phyloP scores from a whole-genome alignment of 2,888 invertebrate genomes.

The Nineta flava region DNA sequence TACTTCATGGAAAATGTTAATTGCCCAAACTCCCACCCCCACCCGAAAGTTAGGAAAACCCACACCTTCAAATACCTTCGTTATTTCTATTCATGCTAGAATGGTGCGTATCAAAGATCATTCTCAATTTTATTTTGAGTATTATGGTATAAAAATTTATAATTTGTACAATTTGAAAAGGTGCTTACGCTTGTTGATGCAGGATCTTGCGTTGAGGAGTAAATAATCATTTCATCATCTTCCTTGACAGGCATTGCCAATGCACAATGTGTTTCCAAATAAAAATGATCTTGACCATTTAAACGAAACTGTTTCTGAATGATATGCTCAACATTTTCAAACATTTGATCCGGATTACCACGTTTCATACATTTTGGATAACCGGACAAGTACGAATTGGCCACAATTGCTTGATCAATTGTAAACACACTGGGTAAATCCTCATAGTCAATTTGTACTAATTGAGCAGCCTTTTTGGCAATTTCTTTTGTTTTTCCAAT shows the following conservation, averaged over 20 bases:
- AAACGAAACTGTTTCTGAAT: slow-evolving; percentile 63
- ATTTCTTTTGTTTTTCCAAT: slow-evolving; percentile 59
- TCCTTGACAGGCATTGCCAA: slow-evolving; percentile 59
- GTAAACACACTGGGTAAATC: slow-evolving; percentile 71
- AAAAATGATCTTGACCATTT: slow-evolving; percentile 94
- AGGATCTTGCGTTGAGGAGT: slow-evolving; percentile 73
- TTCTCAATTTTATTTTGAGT: too few relatives aligned
- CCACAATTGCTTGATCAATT: slow-evolving; percentile 75
- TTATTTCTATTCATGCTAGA: too few relatives aligned
- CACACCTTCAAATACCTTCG: too few relatives aligned
- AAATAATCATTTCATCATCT: slow-evolving; percentile 72
- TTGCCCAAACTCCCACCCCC: too few relatives aligned
- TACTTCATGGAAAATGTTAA: too few relatives aligned
- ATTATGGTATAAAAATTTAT: too few relatives aligned
- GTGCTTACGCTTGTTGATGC: slow-evolving; percentile 46
- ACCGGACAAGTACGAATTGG: slow-evolving; percentile 50
- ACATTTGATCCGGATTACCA: slow-evolving; percentile 53
- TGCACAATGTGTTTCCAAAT: slow-evolving; percentile 72
- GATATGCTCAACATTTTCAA: slow-evolving; percentile 50
- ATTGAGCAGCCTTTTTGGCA: slow-evolving; percentile 69
- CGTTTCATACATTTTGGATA: slow-evolving; percentile 39
- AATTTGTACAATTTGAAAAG: neutral
- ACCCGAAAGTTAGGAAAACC: too few relatives aligned
- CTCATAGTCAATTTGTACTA: slow-evolving; percentile 69
- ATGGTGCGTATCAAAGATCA: too few relatives aligned